phyloP scores from a whole-genome alignment of 2,888 invertebrate species.

The Leptopilina syphax region DNA sequence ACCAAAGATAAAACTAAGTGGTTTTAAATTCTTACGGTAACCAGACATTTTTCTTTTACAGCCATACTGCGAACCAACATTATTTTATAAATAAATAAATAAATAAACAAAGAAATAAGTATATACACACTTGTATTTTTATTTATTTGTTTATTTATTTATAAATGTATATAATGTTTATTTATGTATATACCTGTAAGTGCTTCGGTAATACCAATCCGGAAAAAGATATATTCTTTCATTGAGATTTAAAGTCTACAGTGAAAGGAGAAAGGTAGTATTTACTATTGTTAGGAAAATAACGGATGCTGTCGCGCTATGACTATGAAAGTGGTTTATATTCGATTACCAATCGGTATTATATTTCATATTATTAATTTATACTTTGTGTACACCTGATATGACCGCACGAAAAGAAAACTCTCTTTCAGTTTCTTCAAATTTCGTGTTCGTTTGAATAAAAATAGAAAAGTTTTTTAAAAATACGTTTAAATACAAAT shows the following conservation, averaged over 20 bases:
- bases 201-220: slow-evolving; percentile 24
- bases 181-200: neutral
- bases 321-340: slow-evolving; percentile 15
- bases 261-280: slow-evolving; percentile 38
- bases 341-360: neutral
- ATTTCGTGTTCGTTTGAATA: too few species aligned
- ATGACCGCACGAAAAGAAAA: neutral
- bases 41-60: neutral
- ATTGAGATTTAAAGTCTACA: neutral
- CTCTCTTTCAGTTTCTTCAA: too few species aligned
- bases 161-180: neutral
- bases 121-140: too few species aligned
- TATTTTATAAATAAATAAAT: too few species aligned
- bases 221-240: neutral
- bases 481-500: too few species aligned
- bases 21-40: neutral
- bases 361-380: neutral
- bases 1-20: slow-evolving; percentile 69
- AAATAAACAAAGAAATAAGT: too few species aligned
- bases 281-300: slow-evolving; percentile 22
- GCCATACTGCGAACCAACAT: too few species aligned
- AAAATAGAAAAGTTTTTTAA: too few species aligned
- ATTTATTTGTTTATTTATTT: too few species aligned
- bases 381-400: neutral
- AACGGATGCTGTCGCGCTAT: neutral